Evolutionary conservation across 2,888 invertebrate genomes (phyloP).

Genomic region (Amitus sp.): DNA sequence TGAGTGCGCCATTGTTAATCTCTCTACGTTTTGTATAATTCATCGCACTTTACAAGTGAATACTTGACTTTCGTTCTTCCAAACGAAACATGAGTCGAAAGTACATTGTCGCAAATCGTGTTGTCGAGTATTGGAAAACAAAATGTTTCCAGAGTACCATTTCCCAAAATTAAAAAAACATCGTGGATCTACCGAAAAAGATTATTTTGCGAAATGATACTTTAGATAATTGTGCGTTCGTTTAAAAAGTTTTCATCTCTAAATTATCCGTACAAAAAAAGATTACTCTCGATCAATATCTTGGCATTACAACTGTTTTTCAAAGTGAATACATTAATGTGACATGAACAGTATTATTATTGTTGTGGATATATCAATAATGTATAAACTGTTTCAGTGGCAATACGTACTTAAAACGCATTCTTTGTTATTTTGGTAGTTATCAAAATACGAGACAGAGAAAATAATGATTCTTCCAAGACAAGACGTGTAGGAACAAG

Average conservation of each 20-base stretch:
- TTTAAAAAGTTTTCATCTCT: neutral
- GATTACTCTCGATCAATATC: neutral
- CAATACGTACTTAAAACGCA: neutral
- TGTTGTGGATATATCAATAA: neutral
- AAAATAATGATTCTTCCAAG: no score
- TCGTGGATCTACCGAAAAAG: neutral
- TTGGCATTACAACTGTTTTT: no score
- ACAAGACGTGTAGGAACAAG: no score
- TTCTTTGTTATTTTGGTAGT: no score
- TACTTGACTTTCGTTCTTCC: neutral
- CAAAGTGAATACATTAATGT: no score
- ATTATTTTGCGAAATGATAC: neutral
- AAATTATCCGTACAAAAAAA: neutral
- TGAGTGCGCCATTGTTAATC: neutral
- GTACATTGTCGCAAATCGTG: neutral
- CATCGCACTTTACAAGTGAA: neutral
- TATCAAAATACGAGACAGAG: no score
- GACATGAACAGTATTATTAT: no score
- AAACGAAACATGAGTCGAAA: neutral
- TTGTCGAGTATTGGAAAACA: conserved; percentile 4
- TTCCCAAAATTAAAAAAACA: neutral
- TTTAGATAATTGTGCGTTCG: neutral
- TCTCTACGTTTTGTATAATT: neutral
- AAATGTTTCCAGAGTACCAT: neutral
- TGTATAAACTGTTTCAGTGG: neutral